These are phyloP conservation scores for Meloe dianella DNA, from an alignment of 2,888 invertebrate species.

Conservation along the genomic window DNA sequence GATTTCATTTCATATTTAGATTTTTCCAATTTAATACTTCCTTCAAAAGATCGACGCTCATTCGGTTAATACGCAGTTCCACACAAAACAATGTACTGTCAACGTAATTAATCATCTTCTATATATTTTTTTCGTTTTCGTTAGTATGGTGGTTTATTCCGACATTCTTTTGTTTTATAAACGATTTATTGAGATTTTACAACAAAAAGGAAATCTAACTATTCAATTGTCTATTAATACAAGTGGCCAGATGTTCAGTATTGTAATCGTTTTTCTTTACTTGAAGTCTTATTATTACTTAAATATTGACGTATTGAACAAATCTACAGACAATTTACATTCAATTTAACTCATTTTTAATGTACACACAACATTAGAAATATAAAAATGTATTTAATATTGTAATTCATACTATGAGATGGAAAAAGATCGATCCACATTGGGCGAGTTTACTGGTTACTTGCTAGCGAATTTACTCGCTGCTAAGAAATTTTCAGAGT, in stretches of 20 bases:
- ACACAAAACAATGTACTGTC: conserved; percentile 13
- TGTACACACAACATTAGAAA: too few species aligned
- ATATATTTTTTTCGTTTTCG: neutral
- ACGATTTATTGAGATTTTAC: conserved; percentile 9
- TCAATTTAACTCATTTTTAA: neutral
- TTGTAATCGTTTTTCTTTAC: neutral
- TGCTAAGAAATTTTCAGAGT: too few species aligned
- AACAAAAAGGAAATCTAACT: neutral
- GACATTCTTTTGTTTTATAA: conserved; percentile 2
- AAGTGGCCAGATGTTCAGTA: neutral
- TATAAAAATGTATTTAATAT: too few species aligned
- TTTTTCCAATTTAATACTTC: conserved; percentile 6
- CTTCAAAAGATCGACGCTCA: conserved; percentile 6
- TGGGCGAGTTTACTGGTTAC: too few species aligned
- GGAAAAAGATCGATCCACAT: too few species aligned
- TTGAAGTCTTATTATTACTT: conserved; percentile 26
- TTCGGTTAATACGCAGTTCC: conserved; percentile 2
- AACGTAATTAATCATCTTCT: conserved; percentile 11
- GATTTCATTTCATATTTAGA: neutral
- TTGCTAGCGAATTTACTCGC: too few species aligned
- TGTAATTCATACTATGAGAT: too few species aligned
- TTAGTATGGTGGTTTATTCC: neutral
- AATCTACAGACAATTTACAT: neutral
- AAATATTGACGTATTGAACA: conserved; percentile 11
- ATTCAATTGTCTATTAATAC: neutral